Evolutionary conservation across 2,888 invertebrate genomes (phyloP).

Genomic region (Archips xylosteana): DNA sequence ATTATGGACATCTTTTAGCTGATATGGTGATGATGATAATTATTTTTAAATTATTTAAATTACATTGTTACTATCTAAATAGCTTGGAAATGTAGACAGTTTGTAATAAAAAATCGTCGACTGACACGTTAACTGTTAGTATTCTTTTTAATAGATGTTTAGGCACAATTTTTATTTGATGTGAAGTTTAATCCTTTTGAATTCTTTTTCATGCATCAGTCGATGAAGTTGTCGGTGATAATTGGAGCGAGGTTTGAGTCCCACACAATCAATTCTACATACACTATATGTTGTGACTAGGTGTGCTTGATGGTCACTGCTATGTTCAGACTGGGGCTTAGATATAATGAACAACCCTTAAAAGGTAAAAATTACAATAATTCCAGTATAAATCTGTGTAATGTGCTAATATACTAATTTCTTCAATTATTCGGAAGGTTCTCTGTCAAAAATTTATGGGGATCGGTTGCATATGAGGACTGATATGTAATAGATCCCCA

Average conservation of each 20-base stretch:
- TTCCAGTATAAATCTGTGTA: neutral
- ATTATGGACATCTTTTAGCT: too few species aligned
- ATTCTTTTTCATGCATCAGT: constrained; percentile 82
- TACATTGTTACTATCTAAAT: too few species aligned
- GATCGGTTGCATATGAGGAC: neutral
- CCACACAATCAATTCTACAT: constrained; percentile 57
- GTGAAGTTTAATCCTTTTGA: constrained; percentile 45
- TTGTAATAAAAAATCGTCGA: neutral
- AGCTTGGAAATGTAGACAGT: neutral
- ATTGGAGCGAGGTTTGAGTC: constrained; percentile 79
- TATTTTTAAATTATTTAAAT: too few species aligned
- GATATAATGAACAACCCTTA: constrained; percentile 7
- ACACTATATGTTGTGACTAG: constrained; percentile 52
- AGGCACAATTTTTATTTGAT: neutral
- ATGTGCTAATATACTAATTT: neutral
- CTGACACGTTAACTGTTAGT: neutral
- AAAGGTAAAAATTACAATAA: neutral
- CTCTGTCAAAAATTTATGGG: neutral
- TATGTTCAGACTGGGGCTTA: constrained; percentile 47
- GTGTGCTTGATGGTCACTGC: constrained; percentile 57
- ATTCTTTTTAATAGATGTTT: neutral
- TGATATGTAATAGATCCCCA: neutral
- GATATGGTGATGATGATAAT: too few species aligned
- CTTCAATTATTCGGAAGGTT: neutral
- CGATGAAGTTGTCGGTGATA: constrained; percentile 77